Evolutionary conservation across 2,888 invertebrate genomes (phyloP).

Genomic region (Barypeithes pellucidus): DNA sequence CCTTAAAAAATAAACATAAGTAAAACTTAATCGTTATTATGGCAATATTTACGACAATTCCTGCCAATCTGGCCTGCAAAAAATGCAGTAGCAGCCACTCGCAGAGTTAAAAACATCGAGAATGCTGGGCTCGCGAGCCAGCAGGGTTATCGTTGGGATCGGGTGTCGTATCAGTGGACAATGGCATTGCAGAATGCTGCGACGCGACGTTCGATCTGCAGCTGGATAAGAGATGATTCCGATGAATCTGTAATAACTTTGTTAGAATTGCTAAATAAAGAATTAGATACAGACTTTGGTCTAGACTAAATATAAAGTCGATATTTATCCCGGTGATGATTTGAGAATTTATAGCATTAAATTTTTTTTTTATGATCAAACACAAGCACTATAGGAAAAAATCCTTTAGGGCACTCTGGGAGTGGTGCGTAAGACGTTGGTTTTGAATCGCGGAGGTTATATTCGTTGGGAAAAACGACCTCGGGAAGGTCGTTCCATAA

Average conservation of each 20-base stretch:
- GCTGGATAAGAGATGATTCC: constrained; percentile 7
- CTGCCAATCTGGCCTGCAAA: constrained; percentile 10
- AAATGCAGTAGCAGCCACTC: constrained; percentile 30
- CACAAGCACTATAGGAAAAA: no score
- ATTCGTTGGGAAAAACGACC: no score
- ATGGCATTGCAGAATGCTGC: constrained; percentile 46
- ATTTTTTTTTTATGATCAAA: no score
- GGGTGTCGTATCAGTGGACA: constrained; percentile 49
- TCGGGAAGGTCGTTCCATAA: no score
- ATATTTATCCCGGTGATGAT: no score
- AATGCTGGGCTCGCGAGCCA: constrained; percentile 37
- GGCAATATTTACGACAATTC: not conserved
- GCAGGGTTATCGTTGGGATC: constrained; percentile 41
- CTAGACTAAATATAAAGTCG: no score
- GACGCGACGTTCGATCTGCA: constrained; percentile 19
- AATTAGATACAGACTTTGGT: not conserved
- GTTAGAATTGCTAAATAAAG: constrained; percentile 6
- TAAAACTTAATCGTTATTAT: not conserved
- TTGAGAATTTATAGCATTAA: no score
- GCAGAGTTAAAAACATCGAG: constrained; percentile 34
- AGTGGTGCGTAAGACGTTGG: no score
- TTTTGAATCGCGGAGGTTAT: no score
- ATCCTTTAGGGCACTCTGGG: no score
- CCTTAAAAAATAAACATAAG: no score
- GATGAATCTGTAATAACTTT: constrained; percentile 10